A percentile compares a stretch with the other conserved stretches of the same genome.
Conservation (phyloP, 2,797 vertebrate species). For the Neomorphus geoffroyi region DNA sequence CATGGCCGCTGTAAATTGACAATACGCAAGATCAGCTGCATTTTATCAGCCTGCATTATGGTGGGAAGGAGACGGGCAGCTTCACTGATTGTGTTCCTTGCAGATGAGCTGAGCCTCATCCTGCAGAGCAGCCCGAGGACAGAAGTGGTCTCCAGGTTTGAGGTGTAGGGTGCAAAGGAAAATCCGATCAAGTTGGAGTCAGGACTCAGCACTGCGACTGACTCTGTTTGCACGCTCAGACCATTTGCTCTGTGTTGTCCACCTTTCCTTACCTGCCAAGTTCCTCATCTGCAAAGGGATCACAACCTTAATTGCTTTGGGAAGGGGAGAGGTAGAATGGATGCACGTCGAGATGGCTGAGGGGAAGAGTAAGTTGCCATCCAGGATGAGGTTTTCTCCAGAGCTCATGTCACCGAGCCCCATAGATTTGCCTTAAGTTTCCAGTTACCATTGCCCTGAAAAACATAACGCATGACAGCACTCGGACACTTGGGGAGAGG, state of each 20-base stretch:
- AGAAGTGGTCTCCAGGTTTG: neutral
- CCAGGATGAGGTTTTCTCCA: neutral
- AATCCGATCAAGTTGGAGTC: neutral
- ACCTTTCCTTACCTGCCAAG: neutral
- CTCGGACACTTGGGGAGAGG: too few species aligned
- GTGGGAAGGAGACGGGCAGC: neutral
- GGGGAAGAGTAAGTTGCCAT: neutral
- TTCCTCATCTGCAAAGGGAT: neutral
- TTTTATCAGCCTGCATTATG: neutral
- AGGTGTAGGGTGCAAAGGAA: neutral
- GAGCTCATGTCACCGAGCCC: neutral
- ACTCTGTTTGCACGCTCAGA: neutral
- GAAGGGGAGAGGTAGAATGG: neutral
- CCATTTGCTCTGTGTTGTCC: fast-evolving
- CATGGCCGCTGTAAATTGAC: neutral
- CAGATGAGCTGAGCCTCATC: neutral
- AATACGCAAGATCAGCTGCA: fast-evolving
- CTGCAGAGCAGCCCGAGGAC: neutral
- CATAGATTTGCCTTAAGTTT: neutral
- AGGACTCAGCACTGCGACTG: neutral
- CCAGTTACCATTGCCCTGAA: neutral
- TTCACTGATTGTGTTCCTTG: neutral
- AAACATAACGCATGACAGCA: neutral
- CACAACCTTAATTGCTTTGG: fast-evolving
- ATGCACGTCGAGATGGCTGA: fast-evolving